A percentile compares a stretch with the other conserved stretches of the same genome.
phyloP scores from a whole-genome alignment of 1,140 invertebrate genomes.

The Asobara japonica region DNA sequence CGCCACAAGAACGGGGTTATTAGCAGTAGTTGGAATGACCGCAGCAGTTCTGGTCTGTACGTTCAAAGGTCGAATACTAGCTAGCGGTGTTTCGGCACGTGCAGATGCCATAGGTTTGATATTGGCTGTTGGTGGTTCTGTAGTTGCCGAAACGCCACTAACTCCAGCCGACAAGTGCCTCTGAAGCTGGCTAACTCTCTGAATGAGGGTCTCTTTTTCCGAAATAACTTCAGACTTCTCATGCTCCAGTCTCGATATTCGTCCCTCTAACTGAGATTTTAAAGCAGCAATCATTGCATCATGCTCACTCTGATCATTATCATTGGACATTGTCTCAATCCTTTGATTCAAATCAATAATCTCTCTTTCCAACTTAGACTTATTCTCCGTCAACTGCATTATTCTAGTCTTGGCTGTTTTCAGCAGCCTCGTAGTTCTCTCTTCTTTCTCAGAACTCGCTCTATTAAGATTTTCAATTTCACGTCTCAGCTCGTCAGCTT shows the following conservation, averaged over 20 bases:
- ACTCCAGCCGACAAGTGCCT: constrained; percentile 75
- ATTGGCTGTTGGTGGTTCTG: constrained; percentile 88
- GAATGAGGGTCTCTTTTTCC: constrained; percentile 76
- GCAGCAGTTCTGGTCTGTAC: constrained; percentile 79
- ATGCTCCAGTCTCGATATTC: constrained; percentile 77
- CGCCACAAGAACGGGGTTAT: constrained; percentile 70
- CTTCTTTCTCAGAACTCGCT: constrained; percentile 74
- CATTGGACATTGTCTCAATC: constrained; percentile 58
- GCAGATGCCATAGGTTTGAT: constrained; percentile 91
- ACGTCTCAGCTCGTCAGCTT: constrained; percentile 74
- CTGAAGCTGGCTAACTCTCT: constrained; percentile 80
- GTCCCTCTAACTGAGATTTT: constrained; percentile 78
- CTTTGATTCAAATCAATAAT: constrained; percentile 71
- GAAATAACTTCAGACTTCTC: constrained; percentile 77
- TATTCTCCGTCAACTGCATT: constrained; percentile 74
- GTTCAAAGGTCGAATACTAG: constrained; percentile 92
- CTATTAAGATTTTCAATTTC: constrained; percentile 78
- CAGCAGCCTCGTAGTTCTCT: constrained; percentile 77
- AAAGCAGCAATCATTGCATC: constrained; percentile 71
- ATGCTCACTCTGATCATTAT: constrained; percentile 62
- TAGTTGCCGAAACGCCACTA: constrained; percentile 73
- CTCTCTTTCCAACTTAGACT: constrained; percentile 70
- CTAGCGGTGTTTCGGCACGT: constrained; percentile 81
- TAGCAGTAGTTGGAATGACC: constrained; percentile 77
- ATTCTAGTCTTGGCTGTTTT: constrained; percentile 79